These are phyloP conservation scores for Chelonus insularis DNA, from an alignment of 1,140 invertebrate species.

Conservation along the genomic window DNA sequence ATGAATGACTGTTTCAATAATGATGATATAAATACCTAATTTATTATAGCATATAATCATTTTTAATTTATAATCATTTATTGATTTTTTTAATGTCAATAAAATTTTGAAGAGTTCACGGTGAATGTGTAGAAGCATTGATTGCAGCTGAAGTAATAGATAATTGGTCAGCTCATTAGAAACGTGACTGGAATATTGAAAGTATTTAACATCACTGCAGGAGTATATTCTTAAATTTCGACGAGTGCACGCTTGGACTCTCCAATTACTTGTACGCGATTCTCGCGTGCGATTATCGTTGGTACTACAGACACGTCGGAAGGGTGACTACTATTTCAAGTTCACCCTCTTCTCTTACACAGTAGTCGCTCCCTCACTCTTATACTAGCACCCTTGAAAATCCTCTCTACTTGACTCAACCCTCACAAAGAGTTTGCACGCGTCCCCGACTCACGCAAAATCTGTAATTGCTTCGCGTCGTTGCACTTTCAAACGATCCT, in stretches of 20 bases:
- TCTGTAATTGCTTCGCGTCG: slow-evolving; percentile 48
- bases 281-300: slow-evolving; percentile 34
- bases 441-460: slow-evolving; percentile 36
- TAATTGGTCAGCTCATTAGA: too few species aligned
- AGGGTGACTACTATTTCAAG: slow-evolving; percentile 8
- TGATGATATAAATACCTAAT: too few species aligned
- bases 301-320: slow-evolving; percentile 15
- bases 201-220: too few species aligned
- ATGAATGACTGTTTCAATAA: too few species aligned
- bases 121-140: too few species aligned
- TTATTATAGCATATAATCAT: too few species aligned
- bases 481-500: background rate
- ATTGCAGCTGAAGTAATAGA: too few species aligned
- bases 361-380: background rate
- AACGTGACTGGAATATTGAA: too few species aligned
- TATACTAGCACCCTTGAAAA: background rate
- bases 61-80: too few species aligned
- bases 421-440: slow-evolving; percentile 40
- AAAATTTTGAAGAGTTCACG: too few species aligned
- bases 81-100: too few species aligned
- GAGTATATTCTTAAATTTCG: too few species aligned
- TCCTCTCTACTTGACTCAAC: background rate
- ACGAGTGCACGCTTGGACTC: slow-evolving; percentile 17
- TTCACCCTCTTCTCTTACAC: background rate
- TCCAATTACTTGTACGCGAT: slow-evolving; percentile 35